Conservation (phyloP, 2,888 invertebrate species). For the Escarpia spicata region DNA sequence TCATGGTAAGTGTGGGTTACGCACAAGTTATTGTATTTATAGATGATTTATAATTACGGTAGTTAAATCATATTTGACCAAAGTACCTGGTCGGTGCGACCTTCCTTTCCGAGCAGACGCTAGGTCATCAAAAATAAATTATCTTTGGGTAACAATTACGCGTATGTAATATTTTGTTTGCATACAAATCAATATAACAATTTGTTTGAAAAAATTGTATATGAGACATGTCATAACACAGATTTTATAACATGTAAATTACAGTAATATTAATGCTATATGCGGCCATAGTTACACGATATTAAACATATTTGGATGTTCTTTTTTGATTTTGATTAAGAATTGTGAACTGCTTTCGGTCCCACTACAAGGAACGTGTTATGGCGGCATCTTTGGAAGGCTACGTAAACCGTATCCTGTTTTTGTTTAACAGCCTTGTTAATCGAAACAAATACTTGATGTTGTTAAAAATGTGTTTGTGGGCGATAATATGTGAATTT, state of each 20-base stretch:
- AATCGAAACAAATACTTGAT: not conserved
- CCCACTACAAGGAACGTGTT: not conserved
- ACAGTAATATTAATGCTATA: not conserved
- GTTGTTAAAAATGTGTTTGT: not conserved
- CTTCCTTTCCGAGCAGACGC: not conserved
- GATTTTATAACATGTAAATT: not conserved
- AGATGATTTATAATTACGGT: not conserved
- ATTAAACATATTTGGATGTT: not conserved
- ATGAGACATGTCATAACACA: not conserved
- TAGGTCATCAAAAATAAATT: not conserved
- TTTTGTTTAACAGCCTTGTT: not conserved
- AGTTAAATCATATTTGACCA: not conserved
- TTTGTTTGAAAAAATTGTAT: not conserved
- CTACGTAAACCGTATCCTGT: conserved; percentile 4
- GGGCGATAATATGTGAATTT: not conserved
- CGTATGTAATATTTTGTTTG: not conserved
- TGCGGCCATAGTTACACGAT: not conserved
- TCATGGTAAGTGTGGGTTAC: not conserved
- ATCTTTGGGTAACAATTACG: not conserved
- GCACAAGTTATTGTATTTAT: not conserved
- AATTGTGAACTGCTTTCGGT: not conserved
- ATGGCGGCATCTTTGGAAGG: conserved; percentile 1
- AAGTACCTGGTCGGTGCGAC: not conserved
- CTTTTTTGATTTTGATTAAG: not conserved
- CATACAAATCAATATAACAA: not conserved